Evolutionary conservation across 2,113 vertebrate genomes (phyloP).

Genomic region (Gallinago jamesoni): DNA sequence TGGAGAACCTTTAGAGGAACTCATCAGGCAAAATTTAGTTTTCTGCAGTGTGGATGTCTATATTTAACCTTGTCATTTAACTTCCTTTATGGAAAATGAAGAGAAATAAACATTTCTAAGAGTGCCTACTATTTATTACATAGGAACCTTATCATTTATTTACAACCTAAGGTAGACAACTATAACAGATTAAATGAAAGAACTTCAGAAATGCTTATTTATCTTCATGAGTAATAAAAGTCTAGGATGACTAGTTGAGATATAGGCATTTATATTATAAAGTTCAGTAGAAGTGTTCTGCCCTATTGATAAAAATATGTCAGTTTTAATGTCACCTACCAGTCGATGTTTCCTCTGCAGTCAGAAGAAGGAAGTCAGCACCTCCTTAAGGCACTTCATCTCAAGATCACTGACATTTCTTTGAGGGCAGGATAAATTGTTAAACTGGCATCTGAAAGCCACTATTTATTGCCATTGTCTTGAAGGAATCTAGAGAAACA

Average conservation of each 20-base stretch:
- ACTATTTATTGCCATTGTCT: background rate
- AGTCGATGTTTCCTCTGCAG: background rate
- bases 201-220: background rate
- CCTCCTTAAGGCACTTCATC: background rate
- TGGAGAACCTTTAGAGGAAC: background rate
- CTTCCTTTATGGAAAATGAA: background rate
- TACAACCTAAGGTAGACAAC: background rate
- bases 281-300: background rate
- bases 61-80: background rate
- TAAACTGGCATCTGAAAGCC: background rate
- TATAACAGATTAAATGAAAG: background rate
- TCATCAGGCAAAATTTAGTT: background rate
- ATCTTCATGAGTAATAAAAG: background rate
- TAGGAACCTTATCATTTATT: background rate
- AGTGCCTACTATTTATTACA: background rate
- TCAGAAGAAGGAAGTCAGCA: background rate
- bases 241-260: background rate
- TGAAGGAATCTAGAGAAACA: background rate
- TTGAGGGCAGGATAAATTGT: background rate
- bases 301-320: background rate
- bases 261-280: background rate
- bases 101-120: background rate
- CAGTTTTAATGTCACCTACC: background rate
- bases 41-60: background rate
- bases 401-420: background rate